These are phyloP conservation scores for Phoenicopterus ruber DNA, from an alignment of 2,113 vertebrate genomes.

Conservation along the genomic window DNA sequence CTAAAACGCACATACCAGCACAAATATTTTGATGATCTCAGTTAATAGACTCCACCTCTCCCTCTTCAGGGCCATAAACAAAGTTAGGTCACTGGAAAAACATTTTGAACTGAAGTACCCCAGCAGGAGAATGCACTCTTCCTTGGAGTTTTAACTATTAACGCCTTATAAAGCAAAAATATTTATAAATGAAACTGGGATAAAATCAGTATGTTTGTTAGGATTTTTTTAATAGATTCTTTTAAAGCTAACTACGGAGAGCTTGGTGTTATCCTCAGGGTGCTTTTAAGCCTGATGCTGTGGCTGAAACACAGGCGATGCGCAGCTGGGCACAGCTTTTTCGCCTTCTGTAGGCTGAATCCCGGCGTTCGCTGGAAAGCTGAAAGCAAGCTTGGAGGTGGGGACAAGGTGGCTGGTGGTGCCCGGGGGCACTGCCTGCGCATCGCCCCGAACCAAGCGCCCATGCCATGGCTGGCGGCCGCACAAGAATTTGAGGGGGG, in stretches of 20 bases:
- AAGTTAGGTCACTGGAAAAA: constrained; percentile 59
- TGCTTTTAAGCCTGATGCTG: neutral
- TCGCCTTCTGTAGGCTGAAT: neutral
- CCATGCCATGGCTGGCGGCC: accelerated
- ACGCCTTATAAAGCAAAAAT: neutral
- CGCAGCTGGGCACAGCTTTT: neutral
- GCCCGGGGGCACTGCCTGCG: accelerated
- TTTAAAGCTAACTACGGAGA: neutral
- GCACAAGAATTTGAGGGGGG: neutral
- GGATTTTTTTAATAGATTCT: neutral
- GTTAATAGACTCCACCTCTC: constrained; percentile 41
- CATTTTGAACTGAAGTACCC: constrained; percentile 7
- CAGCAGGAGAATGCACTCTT: constrained; percentile 13
- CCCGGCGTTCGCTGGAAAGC: neutral
- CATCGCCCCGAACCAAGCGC: accelerated
- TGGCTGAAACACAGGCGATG: neutral
- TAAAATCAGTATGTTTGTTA: neutral
- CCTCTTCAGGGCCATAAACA: constrained; percentile 31
- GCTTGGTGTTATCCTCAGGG: neutral
- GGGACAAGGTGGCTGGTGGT: neutral
- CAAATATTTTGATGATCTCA: constrained; percentile 58
- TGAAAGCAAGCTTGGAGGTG: neutral
- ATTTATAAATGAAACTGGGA: neutral
- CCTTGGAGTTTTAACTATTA: neutral
- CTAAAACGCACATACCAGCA: neutral